Base-by-base conservation (phyloP, 2,888 invertebrate species). In the Agrilus mali region DNA sequence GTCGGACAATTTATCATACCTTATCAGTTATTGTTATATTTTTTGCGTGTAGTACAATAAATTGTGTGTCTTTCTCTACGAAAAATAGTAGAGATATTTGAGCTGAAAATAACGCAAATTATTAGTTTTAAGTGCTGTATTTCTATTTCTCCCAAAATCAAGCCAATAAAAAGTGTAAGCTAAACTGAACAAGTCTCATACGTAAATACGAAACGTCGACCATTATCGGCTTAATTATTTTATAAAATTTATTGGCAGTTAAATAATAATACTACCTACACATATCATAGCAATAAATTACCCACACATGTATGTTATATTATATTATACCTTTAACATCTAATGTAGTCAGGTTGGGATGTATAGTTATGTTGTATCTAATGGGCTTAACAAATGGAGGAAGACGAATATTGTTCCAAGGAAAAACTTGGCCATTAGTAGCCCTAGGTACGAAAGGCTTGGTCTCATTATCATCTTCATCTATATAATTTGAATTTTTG, bases 311-410 rank as follows among this genome's bases (percentile, higher is more conserved):
- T n/a, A n/a, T n/a, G n/a, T n/a, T 4, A 20, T 20, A 17, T 17
- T 17, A 20, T 20, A 20, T 20, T 6, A 60, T 68, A 82, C 94
- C 95, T 74, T 83, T 82, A 41, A 94, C 81, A 65, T 86, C 86
- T 41, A 88, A 78, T 14, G 89, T 88, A 37, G 92, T 89, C 43
- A 95, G 72, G 66, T 95, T 93, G 7, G 95, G 93, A 68, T 94
- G 92, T 55, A 95, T 79, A 67, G 86, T 87, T 44, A 96, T 75
- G 60, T 83, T 84, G 63, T 95, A 95, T 53, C 86, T 80, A 53
- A 82, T 75, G 12, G 93, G 92, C 60, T 79, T 78, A 35, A 83
- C 77, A 62, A 79, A 83, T 33, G 75, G 75, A 1, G 92, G 92
- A 52, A 93, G 74, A 49, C 87, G 74, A 54, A 80, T 72, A 59